Conservation (phyloP, 2,797 vertebrate species). For the Myotis myotis region DNA sequence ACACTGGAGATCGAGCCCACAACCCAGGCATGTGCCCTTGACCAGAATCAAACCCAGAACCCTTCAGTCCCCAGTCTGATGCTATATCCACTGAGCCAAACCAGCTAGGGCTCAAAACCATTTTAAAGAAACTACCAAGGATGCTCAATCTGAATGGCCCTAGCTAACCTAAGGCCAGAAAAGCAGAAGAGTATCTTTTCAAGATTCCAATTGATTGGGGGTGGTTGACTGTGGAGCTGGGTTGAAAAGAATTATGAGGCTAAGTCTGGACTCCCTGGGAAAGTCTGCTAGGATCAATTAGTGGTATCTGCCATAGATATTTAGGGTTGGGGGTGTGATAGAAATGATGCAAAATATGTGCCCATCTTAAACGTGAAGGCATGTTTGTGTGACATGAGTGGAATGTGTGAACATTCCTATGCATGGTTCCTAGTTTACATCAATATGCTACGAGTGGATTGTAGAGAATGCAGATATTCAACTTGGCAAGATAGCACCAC, state of each 20-base stretch:
- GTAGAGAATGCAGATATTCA: not conserved
- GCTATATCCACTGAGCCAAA: no score
- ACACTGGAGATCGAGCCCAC: no score
- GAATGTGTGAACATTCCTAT: not conserved
- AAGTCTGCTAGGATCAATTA: not conserved
- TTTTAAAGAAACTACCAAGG: constrained; percentile 11
- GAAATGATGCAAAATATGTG: not conserved
- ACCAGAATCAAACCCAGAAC: no score
- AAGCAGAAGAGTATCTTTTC: not conserved
- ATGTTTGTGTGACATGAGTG: not conserved
- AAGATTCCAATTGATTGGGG: not conserved
- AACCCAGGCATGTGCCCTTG: no score
- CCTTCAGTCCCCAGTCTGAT: no score
- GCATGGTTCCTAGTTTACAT: not conserved
- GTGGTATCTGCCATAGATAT: not conserved
- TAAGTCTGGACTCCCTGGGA: not conserved
- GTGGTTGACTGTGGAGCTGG: not conserved
- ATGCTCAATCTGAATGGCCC: not conserved
- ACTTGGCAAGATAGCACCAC: not conserved
- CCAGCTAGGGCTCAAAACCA: not conserved
- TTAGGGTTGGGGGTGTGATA: not conserved
- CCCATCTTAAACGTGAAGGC: not conserved
- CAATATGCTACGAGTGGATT: not conserved
- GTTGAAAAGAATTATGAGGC: not conserved
- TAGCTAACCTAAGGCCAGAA: not conserved